phyloP scores from a whole-genome alignment of 2,888 invertebrate species.

The Tenthredo amoena region DNA sequence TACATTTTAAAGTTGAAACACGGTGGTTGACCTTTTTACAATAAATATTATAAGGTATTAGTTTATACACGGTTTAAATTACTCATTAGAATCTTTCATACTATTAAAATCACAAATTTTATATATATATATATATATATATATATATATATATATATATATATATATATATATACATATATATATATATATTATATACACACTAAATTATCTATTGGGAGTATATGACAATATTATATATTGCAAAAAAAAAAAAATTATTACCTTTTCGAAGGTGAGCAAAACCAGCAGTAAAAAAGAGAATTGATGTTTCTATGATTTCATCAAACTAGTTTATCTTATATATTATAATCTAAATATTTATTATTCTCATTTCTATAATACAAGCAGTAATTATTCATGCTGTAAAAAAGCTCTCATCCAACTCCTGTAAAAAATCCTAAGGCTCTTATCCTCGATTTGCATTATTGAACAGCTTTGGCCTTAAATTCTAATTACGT shows the following conservation, averaged over 20 bases:
- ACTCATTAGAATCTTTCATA: background rate
- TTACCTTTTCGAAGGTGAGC: background rate
- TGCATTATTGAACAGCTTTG: background rate
- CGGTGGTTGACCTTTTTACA: constrained; percentile 36
- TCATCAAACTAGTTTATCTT: background rate
- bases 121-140: constrained; percentile 6
- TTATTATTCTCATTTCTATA: background rate
- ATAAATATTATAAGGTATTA: constrained; percentile 37
- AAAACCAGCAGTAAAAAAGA: background rate
- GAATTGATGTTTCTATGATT: background rate
- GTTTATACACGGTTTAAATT: constrained; percentile 11
- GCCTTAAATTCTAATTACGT: background rate
- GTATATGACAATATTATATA: constrained; percentile 26
- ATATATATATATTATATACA: constrained; percentile 9
- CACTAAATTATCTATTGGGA: constrained; percentile 16
- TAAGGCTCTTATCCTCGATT: background rate
- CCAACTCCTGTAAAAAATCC: background rate
- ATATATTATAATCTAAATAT: background rate
- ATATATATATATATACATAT: constrained; percentile 3
- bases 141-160: background rate
- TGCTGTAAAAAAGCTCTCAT: constrained; percentile 6
- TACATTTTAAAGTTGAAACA: constrained; percentile 5
- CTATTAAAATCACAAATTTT: constrained; percentile 34
- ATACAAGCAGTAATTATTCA: background rate
- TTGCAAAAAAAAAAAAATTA: background rate